Evolutionary conservation across 2,888 invertebrate species (phyloP).

Genomic region (Scaptomyza tumidula): DNA sequence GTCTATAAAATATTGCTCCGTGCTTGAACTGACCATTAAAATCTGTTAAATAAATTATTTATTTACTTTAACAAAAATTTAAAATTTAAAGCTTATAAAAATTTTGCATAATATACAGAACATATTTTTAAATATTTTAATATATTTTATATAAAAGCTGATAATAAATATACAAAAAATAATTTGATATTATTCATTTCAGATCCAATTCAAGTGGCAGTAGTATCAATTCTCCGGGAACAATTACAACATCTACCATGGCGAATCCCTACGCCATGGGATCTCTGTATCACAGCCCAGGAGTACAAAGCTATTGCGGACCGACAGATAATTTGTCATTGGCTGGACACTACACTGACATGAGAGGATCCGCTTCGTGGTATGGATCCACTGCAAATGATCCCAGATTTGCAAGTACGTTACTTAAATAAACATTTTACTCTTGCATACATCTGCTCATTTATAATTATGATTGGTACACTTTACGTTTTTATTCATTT

Average conservation of each 20-base stretch:
- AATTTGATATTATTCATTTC: slow-evolving; percentile 42
- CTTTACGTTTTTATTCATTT: too few species aligned
- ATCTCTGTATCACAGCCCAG: slow-evolving; percentile 85
- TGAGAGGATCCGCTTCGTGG: slow-evolving; percentile 91
- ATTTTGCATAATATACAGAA: too few species aligned
- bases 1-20: too few species aligned
- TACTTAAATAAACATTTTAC: background rate
- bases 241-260: slow-evolving; percentile 85
- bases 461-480: too few species aligned
- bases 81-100: too few species aligned
- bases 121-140: too few species aligned
- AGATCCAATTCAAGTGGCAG: slow-evolving; percentile 93
- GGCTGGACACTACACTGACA: slow-evolving; percentile 90
- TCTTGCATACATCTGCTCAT: too few species aligned
- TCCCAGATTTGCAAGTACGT: slow-evolving; percentile 98
- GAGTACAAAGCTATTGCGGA: slow-evolving; percentile 88
- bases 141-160: too few species aligned
- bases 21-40: too few species aligned
- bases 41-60: too few species aligned
- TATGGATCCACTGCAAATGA: slow-evolving; percentile 96
- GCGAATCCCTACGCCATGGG: slow-evolving; percentile 85
- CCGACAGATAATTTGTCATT: slow-evolving; percentile 86
- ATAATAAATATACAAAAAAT: too few species aligned
- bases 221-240: slow-evolving; percentile 90
- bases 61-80: too few species aligned